Evolutionary conservation across 2,888 invertebrate species (phyloP), one percentile per base, ranked within the genome.

Genomic region (Noctua comes): DNA sequence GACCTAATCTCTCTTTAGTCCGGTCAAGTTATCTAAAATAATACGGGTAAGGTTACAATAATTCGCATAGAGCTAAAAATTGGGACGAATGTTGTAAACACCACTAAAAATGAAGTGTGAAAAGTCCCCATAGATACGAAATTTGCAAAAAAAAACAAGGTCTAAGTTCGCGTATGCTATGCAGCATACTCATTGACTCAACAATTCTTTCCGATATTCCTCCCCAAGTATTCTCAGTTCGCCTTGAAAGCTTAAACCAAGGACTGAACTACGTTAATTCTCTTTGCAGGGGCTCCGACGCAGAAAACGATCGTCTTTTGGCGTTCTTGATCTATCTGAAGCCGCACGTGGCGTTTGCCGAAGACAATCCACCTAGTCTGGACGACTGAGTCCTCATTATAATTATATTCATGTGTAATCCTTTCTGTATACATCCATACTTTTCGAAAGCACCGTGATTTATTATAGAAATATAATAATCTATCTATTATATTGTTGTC

Each of bases 251-350:
- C 31, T 64, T 40, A 11, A 65, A 66, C 43, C n/a, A 27, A 27
- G 13, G 8, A 66, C 8, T 43, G 1, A 66, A 10, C 31, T 64
- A 21, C 31, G 18, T 8, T 43, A n/a, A 40, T 16, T 66, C 18
- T 64, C 46, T 57, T 89, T 89, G 62, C 91, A 95, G 95, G 82
- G 93, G 93, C 3, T 89, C 92, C 2, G 93, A 94, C 0, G 91
- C 94, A 0, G 93, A 93, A 2, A 93, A 92, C 76, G 96, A 96
- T 74, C 93, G 95, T 7, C 88, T 96, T 13, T 79, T 96, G 46
- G 96, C 95, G 1, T 95, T 96, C 83, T 88, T 95, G 73, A 95
- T 96, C 48, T 93, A 92, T 86, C 80, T 96, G 84, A 93, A 93
- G 74, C 92, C 95, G 2, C 93, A 94, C 80, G 90, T 91, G 68